Conservation (phyloP, 2,113 vertebrate species). For the Calyptomena viridis region DNA sequence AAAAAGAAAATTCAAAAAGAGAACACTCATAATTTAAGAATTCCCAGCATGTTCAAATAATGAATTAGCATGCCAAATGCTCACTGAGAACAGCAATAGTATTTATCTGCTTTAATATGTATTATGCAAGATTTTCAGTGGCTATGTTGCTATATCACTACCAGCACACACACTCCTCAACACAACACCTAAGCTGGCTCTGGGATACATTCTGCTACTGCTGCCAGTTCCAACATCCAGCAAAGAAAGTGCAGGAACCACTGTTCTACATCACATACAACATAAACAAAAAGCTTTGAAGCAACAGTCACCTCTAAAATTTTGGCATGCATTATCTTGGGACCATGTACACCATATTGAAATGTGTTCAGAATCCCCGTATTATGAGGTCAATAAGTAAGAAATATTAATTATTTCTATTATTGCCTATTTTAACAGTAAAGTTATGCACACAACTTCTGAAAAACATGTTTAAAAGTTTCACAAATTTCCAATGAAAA, state of each 20-base stretch:
- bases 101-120: not conserved
- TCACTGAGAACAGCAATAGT: not conserved
- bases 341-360: not conserved
- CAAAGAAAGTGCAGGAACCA: not conserved
- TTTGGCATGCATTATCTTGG: not conserved
- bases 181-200: not conserved
- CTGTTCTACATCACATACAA: not conserved
- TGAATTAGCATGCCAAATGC: not conserved
- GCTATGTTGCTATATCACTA: not conserved
- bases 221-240: not conserved
- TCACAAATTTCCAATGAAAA: not conserved
- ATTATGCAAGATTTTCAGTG: not conserved
- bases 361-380: not conserved
- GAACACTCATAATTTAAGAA: not conserved
- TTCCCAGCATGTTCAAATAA: not conserved
- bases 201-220: not conserved
- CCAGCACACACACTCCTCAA: not conserved
- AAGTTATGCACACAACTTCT: not conserved
- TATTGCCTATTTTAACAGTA: not conserved
- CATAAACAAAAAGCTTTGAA: not conserved
- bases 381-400: not conserved
- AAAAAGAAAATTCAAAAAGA: not conserved
- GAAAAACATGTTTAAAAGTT: not conserved
- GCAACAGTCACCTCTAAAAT: not conserved
- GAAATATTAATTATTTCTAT: not conserved